phyloP scores from a whole-genome alignment of 2,113 vertebrate species.

The Stegastes partitus region DNA sequence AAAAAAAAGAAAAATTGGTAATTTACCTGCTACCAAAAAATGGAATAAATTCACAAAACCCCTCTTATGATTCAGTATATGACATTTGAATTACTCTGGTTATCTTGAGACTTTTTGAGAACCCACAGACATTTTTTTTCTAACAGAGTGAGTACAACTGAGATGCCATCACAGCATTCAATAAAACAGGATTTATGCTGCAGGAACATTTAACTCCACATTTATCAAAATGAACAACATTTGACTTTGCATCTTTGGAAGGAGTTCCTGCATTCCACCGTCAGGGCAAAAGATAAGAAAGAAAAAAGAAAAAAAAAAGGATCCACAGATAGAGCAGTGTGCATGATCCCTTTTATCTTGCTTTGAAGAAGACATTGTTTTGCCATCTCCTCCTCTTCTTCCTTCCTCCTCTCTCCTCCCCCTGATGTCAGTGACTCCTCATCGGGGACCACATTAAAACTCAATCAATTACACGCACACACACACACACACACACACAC shows the following conservation, averaged over 20 bases:
- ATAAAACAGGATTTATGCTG: neutral
- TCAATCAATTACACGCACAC: constrained; percentile 77
- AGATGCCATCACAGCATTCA: neutral
- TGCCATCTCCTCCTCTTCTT: constrained; percentile 40
- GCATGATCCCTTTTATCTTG: constrained; percentile 47
- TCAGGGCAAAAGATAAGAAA: constrained; percentile 6
- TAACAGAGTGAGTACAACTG: neutral
- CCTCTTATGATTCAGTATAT: neutral
- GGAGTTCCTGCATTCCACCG: neutral
- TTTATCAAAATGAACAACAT: neutral
- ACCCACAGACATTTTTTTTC: neutral
- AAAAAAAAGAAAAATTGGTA: too few relatives aligned
- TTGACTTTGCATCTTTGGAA: neutral
- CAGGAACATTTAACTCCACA: neutral
- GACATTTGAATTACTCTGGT: neutral
- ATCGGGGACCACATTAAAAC: constrained; percentile 81
- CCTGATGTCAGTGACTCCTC: constrained; percentile 74
- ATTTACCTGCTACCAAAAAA: neutral
- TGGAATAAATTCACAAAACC: neutral
- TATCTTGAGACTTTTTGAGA: neutral
- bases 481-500: constrained; percentile 35
- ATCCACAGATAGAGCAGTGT: constrained; percentile 18
- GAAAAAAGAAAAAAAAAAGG: constrained; percentile 10
- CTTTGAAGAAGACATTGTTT: constrained; percentile 57
- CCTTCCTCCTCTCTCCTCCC: constrained; percentile 52